Percentiles rank a stretch among this genome's conserved stretches.
Conservation (phyloP, 1,140 invertebrate genomes). For the Trichonephila inaurata region DNA sequence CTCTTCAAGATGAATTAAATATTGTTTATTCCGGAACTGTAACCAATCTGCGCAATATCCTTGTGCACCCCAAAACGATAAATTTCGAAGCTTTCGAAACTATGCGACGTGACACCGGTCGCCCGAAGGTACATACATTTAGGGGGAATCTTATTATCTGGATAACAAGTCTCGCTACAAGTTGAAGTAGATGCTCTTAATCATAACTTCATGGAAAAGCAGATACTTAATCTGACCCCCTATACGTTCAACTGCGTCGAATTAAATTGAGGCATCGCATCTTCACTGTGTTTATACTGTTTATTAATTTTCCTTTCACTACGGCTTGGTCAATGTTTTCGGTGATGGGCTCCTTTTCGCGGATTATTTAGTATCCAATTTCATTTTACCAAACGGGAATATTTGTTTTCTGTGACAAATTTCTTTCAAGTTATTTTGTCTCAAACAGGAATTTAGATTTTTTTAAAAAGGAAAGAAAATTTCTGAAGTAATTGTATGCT, state of each 20-base stretch:
- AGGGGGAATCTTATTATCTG: neutral
- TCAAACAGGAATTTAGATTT: too few relatives aligned
- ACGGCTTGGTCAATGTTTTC: neutral
- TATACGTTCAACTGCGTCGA: neutral
- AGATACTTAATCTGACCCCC: neutral
- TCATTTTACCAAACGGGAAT: too few relatives aligned
- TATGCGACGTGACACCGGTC: neutral
- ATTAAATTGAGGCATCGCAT: neutral
- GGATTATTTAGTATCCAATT: too few relatives aligned
- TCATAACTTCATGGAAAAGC: constrained; percentile 14
- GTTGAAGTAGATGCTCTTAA: neutral
- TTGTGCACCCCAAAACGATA: neutral
- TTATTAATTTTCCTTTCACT: neutral
- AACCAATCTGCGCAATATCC: neutral
- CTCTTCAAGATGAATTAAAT: constrained; percentile 8
- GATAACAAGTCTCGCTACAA: neutral
- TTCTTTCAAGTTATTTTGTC: too few relatives aligned
- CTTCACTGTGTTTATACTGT: neutral
- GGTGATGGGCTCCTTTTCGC: neutral
- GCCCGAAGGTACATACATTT: neutral
- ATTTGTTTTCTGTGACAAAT: too few relatives aligned
- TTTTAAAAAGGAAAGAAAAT: too few relatives aligned
- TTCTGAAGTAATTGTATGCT: too few relatives aligned
- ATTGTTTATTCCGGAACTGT: neutral
- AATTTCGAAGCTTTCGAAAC: neutral